Base-by-base conservation (phyloP, 1,140 invertebrate genomes). In the Mycetomoellerius zeteki region DNA sequence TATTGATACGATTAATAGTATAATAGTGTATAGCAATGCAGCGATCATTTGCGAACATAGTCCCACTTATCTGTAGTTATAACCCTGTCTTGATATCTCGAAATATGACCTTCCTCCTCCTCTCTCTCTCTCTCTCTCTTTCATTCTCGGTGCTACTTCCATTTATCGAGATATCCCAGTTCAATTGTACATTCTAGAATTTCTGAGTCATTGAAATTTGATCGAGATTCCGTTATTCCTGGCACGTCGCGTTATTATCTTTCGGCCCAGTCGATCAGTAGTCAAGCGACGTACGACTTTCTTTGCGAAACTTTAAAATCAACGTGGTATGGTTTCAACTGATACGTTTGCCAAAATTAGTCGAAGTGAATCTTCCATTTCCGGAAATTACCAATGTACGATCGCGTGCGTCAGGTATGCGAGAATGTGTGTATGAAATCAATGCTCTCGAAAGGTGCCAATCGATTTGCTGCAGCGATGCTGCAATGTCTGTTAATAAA, bases 211-310 rank as follows among this genome's bases (percentile, higher is more conserved):
- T 69, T 86, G 88, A 69, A 78, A 60, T 50, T 71, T 65, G 33
- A 88, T 89, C 73, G 65, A 78, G 77, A 89, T 88, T 77, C 47
- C 80, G 24, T 88, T 88, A 84, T 24, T 80, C 43, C 6, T 65
- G 21, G 50, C 64, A 16, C 6, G 16, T 33, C 80, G 27, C 24
- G 16, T 82, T 47, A 85, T 69, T 60, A 64, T 71, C 64, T 52
- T 54, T 47, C 50, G 21, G 6, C 2, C 4, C 4, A 30, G 27
- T 21, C 47, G 52, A 86, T 85, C 80, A 84, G 54, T 52, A 43
- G 14, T 7, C 24, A 58, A 30, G 21, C 54, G 21, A 2, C 12
- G 12, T 10, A 52, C 24, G 67, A 86, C 54, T 80, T 80, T 80
- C 75, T 80, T 33, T 24, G 73, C 50, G 50, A n/a, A 30, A 78